Percentiles rank a stretch among this genome's conserved stretches.
These are phyloP conservation scores for Dasypolia templi DNA, from an alignment of 2,888 invertebrate genomes.

Conservation along the genomic window DNA sequence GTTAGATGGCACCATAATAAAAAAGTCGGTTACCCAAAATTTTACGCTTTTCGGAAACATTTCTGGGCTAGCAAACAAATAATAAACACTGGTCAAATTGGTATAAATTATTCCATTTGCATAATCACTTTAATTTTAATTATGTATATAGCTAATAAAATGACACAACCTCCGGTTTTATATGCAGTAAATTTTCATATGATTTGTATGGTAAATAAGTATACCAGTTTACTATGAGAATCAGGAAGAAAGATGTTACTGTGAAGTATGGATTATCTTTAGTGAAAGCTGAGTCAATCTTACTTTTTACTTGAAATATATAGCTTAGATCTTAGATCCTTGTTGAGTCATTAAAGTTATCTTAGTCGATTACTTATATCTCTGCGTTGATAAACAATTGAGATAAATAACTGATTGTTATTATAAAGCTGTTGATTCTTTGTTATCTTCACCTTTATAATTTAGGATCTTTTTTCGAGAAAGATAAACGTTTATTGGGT, in stretches of 20 bases:
- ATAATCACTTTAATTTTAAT: slow-evolving; percentile 16
- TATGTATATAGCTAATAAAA: slow-evolving; percentile 36
- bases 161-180: slow-evolving; percentile 17
- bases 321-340: slow-evolving; percentile 29
- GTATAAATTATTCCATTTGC: slow-evolving; percentile 2
- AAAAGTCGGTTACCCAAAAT: neutral
- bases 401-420: slow-evolving; percentile 14
- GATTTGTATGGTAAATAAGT: slow-evolving; percentile 45
- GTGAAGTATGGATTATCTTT: slow-evolving; percentile 38
- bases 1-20: neutral
- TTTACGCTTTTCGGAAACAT: neutral
- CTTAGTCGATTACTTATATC: slow-evolving; percentile 5
- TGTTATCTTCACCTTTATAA: slow-evolving; percentile 15
- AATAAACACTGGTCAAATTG: neutral
- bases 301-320: slow-evolving; percentile 32
- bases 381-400: slow-evolving; percentile 12
- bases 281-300: slow-evolving; percentile 51
- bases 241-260: slow-evolving; percentile 35
- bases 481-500: slow-evolving; percentile 17
- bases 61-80: slow-evolving; percentile 8
- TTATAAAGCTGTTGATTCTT: slow-evolving; percentile 1
- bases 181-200: slow-evolving; percentile 33
- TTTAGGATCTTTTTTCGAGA: slow-evolving; percentile 7
- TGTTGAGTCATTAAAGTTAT: slow-evolving; percentile 1
- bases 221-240: slow-evolving; percentile 56